phyloP scores from a whole-genome alignment of 2,797 vertebrate genomes.

The Fringilla coelebs region DNA sequence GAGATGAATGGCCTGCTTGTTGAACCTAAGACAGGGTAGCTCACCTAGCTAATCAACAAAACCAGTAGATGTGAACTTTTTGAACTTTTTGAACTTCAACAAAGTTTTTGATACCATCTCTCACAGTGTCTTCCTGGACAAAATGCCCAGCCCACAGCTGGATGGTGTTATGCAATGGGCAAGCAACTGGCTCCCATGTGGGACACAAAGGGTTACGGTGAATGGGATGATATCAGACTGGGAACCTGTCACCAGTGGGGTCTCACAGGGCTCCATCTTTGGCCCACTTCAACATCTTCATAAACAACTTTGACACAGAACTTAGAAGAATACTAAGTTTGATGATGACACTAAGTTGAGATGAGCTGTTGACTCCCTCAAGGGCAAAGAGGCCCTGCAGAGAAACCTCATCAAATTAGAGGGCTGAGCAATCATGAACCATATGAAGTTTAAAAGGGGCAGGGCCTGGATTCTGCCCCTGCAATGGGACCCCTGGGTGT shows the following conservation, averaged over 20 bases:
- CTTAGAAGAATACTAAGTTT: neutral
- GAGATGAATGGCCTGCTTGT: neutral
- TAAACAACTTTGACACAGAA: rapidly evolving
- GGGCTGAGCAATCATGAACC: rapidly evolving
- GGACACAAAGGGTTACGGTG: neutral
- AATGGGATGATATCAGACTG: neutral
- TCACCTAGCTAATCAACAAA: neutral
- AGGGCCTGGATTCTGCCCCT: neutral
- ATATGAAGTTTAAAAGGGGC: neutral
- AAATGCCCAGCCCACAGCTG: neutral
- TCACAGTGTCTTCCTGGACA: neutral
- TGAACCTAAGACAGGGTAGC: neutral
- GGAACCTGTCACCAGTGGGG: too few relatives aligned
- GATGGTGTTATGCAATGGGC: neutral
- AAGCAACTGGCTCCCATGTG: too few relatives aligned
- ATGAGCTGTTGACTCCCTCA: neutral
- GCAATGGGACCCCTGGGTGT: neutral
- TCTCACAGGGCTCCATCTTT: neutral
- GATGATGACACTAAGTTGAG: neutral
- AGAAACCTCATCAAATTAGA: neutral
- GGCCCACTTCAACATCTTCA: neutral
- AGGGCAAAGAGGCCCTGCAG: neutral
- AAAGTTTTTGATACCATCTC: neutral
- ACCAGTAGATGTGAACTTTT: neutral
- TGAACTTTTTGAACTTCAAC: neutral